Conservation (phyloP, 2,113 vertebrate genomes). For the Zosterops japonicus region DNA sequence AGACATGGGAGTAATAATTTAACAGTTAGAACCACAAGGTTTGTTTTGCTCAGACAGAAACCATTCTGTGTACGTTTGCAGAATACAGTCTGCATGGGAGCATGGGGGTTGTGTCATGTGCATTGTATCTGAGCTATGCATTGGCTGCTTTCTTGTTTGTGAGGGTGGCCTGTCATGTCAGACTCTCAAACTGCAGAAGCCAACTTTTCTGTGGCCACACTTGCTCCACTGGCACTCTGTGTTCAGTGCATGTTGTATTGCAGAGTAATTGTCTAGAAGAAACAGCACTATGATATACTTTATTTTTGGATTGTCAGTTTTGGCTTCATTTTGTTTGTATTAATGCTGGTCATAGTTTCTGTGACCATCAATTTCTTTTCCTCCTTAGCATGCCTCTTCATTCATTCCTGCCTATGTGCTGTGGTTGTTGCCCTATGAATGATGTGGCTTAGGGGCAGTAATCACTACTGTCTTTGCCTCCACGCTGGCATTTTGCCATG, state of each 20-base stretch:
- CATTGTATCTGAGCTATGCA: rapidly evolving
- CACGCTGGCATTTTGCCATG: background rate
- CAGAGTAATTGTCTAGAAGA: background rate
- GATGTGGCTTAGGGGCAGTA: background rate
- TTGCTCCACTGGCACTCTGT: background rate
- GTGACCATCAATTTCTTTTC: background rate
- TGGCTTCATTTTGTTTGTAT: background rate
- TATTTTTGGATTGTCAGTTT: background rate
- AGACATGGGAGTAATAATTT: background rate
- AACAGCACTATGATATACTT: background rate
- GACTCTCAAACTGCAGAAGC: background rate
- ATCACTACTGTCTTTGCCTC: background rate
- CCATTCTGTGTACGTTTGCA: background rate
- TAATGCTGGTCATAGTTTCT: background rate
- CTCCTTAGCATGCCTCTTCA: background rate
- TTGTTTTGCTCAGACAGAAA: background rate
- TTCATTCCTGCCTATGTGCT: background rate
- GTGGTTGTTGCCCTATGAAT: background rate
- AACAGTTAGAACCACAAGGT: background rate
- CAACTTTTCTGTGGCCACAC: background rate
- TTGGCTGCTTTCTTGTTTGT: background rate
- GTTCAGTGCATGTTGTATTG: background rate
- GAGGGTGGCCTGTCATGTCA: background rate
- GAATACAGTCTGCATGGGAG: background rate
- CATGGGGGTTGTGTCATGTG: background rate